Base-by-base conservation (phyloP, 2,797 vertebrate genomes). In the Perodicticus potto region DNA sequence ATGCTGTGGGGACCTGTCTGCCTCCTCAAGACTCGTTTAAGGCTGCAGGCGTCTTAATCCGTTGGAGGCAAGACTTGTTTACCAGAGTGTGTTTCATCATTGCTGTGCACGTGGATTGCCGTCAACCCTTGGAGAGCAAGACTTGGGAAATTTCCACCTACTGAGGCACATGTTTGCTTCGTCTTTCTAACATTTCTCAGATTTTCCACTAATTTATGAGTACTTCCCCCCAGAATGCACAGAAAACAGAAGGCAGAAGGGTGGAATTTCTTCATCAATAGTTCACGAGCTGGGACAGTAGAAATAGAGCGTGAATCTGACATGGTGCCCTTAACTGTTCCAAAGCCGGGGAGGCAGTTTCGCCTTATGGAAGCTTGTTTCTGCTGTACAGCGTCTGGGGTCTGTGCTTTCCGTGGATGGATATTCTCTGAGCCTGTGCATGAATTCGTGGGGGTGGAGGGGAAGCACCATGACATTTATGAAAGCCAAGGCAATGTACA, bases 401-500 rank as follows among this genome's bases (percentile, higher is more conserved):
- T 45, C 20, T 23, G 2, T 0, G 7, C 16, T 45, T 14, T 55
- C 22, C 3, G 2, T 5, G 7, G 37, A 49, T 86, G 2, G 0
- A 19, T 65, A 53, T 77, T 77, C 43, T 45, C 53, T 25, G 19
- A 69, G 55, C 40, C 3, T 32, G n/a, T 34, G 11, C 12, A 14
- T 82, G 86, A 91, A 77, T 57, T 95, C 17, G 0, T 57, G 22
- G 2, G 45, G 9, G 45, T 11, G 45, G 22, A 82, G 49, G 82
- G 69, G 53, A 23, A n/a, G 81, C 37, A 22, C 49, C 8, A 4
- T n/a, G 69, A 85, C 57, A 83, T 90, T 89, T 63, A 67, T 86
- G 77, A 90, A 91, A 93, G 45, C 45, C 32, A 92, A 93, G 23
- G 77, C 32, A 90, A 83, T 83, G 88, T 55, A 89, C 82, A 40